Base-by-base conservation (phyloP, 1,140 invertebrate genomes). In the Thereuonema tuberculata region DNA sequence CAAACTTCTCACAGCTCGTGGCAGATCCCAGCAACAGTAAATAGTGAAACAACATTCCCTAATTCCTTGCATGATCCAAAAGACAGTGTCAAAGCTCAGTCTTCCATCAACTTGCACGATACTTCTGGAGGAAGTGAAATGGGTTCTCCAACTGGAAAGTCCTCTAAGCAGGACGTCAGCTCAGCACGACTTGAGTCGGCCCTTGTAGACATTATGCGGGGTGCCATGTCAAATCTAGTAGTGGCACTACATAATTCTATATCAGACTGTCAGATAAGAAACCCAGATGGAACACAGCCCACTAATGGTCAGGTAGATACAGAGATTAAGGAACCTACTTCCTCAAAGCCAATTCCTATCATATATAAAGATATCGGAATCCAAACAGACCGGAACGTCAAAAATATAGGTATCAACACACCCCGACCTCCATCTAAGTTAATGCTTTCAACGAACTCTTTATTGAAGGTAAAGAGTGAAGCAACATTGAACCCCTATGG, bases 391-490 rank as follows among this genome's bases (percentile, higher is more conserved):
- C 2, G 31, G 26, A 9, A n/a, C 2, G 20, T 46, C 9, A 60
- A 55, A 28, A 60, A 52, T 37, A 15, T 29, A 3, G 49, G 26
- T 2, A 55, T 56, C 17, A 60, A 52, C 17, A 52, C 49, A 25
- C 59, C 59, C 2, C 5, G 49, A 3, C 28, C 50, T 17, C 47
- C 24, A 24, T 24, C 3, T 3, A 48, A 20, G 12, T n/a, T 9
- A 25, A 14, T 21, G 24, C 28, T 56, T 12, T 47, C n/a, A 24
- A 12, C 5, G 5, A 26, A 12, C 5, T 46, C 20, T 23, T 24
- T 58, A 17, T 20, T 12, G 3, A 60, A 53, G 25, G 54, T 46
- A 25, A 60, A 60, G 25, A 60, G 59, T 47, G 59, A 60, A 25
- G 54, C 49, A 3, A 29, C 9, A 3, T 20, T 60, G n/a, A 53